Evolutionary conservation across 1,140 invertebrate species (phyloP), one percentile per base, ranked within the genome.

Genomic region (Hirudo medicinalis): DNA sequence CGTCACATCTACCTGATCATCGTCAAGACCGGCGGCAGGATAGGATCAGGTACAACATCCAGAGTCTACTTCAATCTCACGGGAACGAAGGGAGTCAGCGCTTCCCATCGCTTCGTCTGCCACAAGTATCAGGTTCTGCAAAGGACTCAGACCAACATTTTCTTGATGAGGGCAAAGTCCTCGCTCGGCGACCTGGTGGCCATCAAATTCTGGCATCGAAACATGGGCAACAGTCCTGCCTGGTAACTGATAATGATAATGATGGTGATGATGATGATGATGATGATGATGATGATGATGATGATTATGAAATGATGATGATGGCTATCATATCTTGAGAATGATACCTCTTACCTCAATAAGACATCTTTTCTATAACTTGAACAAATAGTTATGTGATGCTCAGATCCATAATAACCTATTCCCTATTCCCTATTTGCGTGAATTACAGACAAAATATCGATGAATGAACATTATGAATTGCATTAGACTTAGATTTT

Each of bases 61-160:
- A 22, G 57, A 22, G 29, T 63, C 29, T 63, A 25, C 57, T 63
- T 63, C 57, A 63, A 63, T 20, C 29, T 63, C 3, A 63, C 57
- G 11, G 57, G 57, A 13, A 63, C 57, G 1, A 63, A 63, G 17
- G 57, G 57, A 0, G 29, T 63, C 57, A 63, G 57, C 15, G 57
- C 57, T n/a, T 63, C 57, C 1, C 57, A 63, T n/a, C 57, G 57
- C 9, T 32, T 63, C 22, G 29, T 32, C 8, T 63, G 57, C 20
- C 57, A 63, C 57, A 63, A 63, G 29, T 63, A 63, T 15, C 57
- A 63, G 57, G 57, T 63, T 0, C 57, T 63, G 57, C 57, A 63
- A 32, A 63, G 57, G 57, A 25, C 29, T 0, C 57, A 63, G 29
- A 63, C 57, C 11, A 63, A 63, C 57, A 63, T 63, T 13, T 63